These are phyloP conservation scores for Falco rusticolus DNA, from an alignment of 2,797 vertebrate genomes.

Conservation along the genomic window DNA sequence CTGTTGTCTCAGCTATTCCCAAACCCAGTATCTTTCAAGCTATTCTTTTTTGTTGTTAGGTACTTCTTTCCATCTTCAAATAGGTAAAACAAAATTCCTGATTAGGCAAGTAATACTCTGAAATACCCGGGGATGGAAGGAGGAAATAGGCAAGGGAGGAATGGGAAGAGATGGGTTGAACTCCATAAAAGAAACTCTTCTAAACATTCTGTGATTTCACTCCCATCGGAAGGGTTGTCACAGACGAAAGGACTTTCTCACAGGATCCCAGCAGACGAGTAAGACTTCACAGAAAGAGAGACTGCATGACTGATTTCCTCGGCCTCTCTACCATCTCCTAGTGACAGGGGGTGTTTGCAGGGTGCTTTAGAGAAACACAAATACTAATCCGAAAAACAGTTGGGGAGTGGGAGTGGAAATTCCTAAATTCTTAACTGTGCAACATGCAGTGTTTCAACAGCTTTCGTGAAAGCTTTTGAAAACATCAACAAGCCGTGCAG, in stretches of 20 bases:
- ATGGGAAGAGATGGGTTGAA: neutral
- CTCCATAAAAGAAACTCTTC: neutral
- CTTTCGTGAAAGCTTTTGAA: slow-evolving; percentile 45
- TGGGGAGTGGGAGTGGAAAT: slow-evolving; percentile 59
- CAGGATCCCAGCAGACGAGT: neutral
- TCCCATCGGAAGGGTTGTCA: neutral
- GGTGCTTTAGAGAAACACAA: slow-evolving; percentile 23
- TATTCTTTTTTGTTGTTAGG: neutral
- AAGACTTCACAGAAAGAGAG: neutral
- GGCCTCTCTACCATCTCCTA: neutral
- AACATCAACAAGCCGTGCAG: slow-evolving; percentile 40
- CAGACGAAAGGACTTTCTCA: neutral
- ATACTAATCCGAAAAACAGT: slow-evolving; percentile 23
- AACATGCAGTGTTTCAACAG: slow-evolving; percentile 45
- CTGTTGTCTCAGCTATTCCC: neutral
- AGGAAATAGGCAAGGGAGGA: neutral
- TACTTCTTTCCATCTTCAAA: neutral
- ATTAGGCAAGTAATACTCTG: neutral
- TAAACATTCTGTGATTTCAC: neutral
- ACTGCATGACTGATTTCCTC: neutral
- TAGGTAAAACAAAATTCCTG: neutral
- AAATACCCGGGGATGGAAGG: neutral
- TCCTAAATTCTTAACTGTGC: slow-evolving; percentile 34
- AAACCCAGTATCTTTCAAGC: neutral
- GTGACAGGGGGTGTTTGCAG: neutral